A percentile compares a stretch with the other conserved stretches of the same genome.
Evolutionary conservation across 2,113 vertebrate species (phyloP).

Genomic region (Trematocara zebra): DNA sequence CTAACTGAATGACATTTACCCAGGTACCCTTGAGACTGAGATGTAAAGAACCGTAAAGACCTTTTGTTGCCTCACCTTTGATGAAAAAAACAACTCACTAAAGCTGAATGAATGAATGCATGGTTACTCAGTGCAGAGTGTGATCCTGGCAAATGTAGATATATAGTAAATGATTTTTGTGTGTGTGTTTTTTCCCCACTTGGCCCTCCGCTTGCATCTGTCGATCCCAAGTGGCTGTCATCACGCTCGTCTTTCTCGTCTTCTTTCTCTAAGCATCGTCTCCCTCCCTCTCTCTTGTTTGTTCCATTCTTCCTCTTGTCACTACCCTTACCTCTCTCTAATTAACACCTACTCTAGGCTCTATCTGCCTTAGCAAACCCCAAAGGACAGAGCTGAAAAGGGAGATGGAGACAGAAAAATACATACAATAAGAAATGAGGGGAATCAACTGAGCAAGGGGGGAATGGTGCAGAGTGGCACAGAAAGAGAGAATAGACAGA

Average conservation of each 20-base stretch:
- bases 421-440: constrained; percentile 27
- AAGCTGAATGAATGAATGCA: constrained; percentile 5
- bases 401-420: constrained; percentile 13
- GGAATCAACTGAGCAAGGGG: background rate
- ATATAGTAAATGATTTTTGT: background rate
- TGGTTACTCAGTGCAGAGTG: background rate
- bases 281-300: constrained; percentile 37
- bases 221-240: background rate
- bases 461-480: background rate
- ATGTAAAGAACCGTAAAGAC: constrained; percentile 36
- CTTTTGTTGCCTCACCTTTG: constrained; percentile 41
- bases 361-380: constrained; percentile 44
- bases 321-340: constrained; percentile 50
- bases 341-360: constrained; percentile 53
- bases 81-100: constrained; percentile 8
- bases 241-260: background rate
- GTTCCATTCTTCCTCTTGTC: constrained; percentile 30
- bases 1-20: constrained; percentile 52
- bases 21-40: constrained; percentile 49
- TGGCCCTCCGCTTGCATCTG: background rate
- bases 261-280: constrained; percentile 1
- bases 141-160: background rate
- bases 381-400: constrained; percentile 40
- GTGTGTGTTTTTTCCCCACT: background rate
- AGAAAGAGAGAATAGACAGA: background rate